Conservation (phyloP, 2,797 vertebrate genomes). For the Rhabdomys pumilio region DNA sequence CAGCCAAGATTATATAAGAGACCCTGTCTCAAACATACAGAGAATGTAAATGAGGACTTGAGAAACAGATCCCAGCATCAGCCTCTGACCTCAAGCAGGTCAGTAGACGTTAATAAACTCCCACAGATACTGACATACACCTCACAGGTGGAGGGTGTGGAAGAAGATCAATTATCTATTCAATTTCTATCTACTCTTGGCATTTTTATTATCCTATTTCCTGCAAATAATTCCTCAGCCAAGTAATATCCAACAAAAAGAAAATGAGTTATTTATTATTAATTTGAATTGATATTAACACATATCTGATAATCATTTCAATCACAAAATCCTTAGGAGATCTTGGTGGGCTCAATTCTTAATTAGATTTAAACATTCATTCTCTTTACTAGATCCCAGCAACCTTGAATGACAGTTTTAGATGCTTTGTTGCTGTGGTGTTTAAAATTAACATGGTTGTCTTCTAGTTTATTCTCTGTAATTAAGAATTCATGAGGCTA, state of each 20-base stretch:
- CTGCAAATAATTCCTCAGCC: constrained; percentile 45
- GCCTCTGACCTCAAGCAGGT: neutral
- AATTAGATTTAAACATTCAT: constrained; percentile 56
- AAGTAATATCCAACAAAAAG: constrained; percentile 59
- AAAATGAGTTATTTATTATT: constrained; percentile 52
- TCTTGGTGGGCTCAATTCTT: constrained; percentile 23
- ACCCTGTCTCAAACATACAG: neutral
- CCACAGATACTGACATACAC: too few relatives aligned
- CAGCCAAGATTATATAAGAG: neutral
- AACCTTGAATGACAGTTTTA: constrained; percentile 57
- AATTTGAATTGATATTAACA: constrained; percentile 60
- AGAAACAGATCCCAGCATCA: neutral
- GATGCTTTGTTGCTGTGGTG: neutral
- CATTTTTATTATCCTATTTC: constrained; percentile 16
- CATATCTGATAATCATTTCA: constrained; percentile 46
- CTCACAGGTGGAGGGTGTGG: neutral
- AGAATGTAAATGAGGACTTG: neutral
- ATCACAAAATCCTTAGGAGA: constrained; percentile 13
- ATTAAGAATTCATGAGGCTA: constrained; percentile 57
- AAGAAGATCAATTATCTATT: too few relatives aligned
- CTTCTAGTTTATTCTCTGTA: constrained; percentile 46
- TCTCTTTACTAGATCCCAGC: constrained; percentile 56
- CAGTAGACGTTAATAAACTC: neutral
- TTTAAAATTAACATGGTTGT: constrained; percentile 55
- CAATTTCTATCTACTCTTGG: neutral